Base-by-base conservation (phyloP, 2,797 vertebrate species). In the Falco berigora region DNA sequence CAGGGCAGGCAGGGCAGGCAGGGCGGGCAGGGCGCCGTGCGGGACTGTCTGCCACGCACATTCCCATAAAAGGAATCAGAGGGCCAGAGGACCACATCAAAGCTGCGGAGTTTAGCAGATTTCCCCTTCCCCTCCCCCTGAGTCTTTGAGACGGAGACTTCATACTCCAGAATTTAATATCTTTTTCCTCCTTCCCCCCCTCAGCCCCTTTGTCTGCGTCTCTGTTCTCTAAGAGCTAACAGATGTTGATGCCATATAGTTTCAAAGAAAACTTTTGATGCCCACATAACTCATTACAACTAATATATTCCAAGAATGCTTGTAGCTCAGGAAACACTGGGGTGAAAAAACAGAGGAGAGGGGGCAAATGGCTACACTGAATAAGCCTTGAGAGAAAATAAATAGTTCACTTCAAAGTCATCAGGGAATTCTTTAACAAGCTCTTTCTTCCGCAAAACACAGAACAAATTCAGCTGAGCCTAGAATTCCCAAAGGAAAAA, bases 211-310 rank as follows among this genome's bases (percentile, higher is more conserved):
- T 96, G 97, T 98, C 97, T 97, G 97, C 94, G 61, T 94, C 94
- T 97, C 97, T 98, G 97, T 94, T 98, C 97, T 94, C 96, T 98
- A 98, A 98, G 97, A 97, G 97, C 97, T 98, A 98, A 97, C 97
- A 98, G 97, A 98, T 98, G 98, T 98, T 86, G 93, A 97, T 97
- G 96, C 97, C 97, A 95, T 58, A 63, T 92, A 97, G 93, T 97
- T 98, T 98, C 97, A 97, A 97, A 98, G 98, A 96, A 95, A 97
- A 97, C 94, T 97, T 97, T 91, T 90, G 77, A 96, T 97, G 95
- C 97, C 97, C 97, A 91, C 79, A 94, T 97, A 97, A 98, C 97
- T 96, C 84, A 68, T 97, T 92, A 91, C 94, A 91, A 94, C 92
- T 95, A 91, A 94, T 68, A 93, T 97, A 98, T 96, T 97, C 96